Conservation (phyloP, 2,113 vertebrate genomes). For the Chaetodon trifascialis region DNA sequence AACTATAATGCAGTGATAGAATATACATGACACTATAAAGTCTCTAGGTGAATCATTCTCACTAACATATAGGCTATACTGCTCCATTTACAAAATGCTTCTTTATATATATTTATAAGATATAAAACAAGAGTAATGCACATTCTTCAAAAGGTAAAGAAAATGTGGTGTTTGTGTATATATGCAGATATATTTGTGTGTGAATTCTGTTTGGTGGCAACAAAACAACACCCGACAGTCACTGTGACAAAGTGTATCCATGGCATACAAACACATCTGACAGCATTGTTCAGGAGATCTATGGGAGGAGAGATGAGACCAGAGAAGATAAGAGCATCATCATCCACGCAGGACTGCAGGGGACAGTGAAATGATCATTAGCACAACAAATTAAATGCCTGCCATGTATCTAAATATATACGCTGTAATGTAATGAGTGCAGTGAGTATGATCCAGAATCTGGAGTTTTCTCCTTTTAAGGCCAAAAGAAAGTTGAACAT, state of each 20-base stretch:
- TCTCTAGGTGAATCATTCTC: conserved; percentile 72
- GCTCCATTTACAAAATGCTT: conserved; percentile 87
- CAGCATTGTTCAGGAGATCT: conserved; percentile 23
- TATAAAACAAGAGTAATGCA: conserved; percentile 83
- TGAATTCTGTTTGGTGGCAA: conserved; percentile 68
- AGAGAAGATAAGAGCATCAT: background rate
- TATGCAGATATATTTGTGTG: conserved; percentile 50
- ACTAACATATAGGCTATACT: conserved; percentile 76
- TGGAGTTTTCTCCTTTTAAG: background rate
- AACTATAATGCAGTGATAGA: conserved; percentile 87
- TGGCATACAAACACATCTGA: conserved; percentile 51
- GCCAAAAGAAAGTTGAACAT: background rate
- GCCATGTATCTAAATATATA: background rate
- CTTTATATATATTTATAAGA: conserved; percentile 78
- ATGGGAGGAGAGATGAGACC: conserved; percentile 9
- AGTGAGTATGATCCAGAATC: background rate
- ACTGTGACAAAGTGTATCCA: conserved; percentile 58
- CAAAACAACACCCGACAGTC: conserved; percentile 49
- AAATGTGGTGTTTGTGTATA: conserved; percentile 41
- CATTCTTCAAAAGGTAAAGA: conserved; percentile 69
- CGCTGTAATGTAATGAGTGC: background rate
- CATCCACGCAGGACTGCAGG: background rate
- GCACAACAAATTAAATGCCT: background rate
- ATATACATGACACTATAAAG: conserved; percentile 85
- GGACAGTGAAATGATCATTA: background rate